A percentile compares a stretch with the other conserved stretches of the same genome.
Conservation (phyloP, 2,113 vertebrate genomes). For the Candoia aspera region DNA sequence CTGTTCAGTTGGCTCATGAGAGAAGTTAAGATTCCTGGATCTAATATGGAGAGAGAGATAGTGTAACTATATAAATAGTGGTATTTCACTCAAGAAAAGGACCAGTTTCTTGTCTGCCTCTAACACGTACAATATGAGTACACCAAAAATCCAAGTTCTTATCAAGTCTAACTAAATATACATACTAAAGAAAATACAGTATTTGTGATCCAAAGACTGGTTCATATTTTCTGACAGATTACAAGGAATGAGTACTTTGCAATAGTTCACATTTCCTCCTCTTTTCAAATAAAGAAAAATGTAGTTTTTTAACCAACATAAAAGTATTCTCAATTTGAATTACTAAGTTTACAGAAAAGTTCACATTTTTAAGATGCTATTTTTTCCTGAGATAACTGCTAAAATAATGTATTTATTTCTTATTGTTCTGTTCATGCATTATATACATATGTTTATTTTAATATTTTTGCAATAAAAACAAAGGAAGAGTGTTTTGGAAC, state of each 20-base stretch:
- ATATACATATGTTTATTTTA: not conserved
- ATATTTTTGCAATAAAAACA: not conserved
- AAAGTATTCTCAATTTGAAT: not conserved
- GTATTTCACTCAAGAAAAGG: not conserved
- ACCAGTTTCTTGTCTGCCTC: not conserved
- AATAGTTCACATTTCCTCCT: not conserved
- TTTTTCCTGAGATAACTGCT: not conserved
- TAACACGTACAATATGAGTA: not conserved
- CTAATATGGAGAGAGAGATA: not conserved
- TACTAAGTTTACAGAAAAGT: not conserved
- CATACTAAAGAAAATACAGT: not conserved
- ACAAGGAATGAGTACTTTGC: not conserved
- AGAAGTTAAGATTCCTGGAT: not conserved
- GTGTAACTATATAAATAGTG: not conserved
- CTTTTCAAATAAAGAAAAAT: not conserved
- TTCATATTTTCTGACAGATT: not conserved
- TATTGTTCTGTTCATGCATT: not conserved
- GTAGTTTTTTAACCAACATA: not conserved
- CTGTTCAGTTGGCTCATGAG: rapidly evolving
- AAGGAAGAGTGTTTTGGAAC: not conserved
- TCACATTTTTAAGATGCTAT: not conserved
- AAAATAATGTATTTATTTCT: not conserved
- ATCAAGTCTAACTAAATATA: too few relatives aligned
- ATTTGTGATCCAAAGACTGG: not conserved
- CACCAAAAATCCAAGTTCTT: not conserved